These are phyloP conservation scores for Cordilura impudica DNA, from an alignment of 2,888 invertebrate genomes.

Conservation along the genomic window DNA sequence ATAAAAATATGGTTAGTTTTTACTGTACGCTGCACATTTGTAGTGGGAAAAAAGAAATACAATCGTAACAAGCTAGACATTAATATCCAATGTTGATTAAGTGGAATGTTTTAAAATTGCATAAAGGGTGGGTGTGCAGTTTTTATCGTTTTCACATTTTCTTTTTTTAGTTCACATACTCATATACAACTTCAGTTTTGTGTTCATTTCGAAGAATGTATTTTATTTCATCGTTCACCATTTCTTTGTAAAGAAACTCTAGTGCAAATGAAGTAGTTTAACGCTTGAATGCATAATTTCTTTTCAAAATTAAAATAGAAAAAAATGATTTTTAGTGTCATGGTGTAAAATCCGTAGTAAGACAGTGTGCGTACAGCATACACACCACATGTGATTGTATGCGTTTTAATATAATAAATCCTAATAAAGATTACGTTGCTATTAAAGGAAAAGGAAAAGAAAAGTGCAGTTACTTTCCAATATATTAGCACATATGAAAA, in stretches of 20 bases:
- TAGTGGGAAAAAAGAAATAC: neutral
- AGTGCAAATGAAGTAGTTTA: conserved; percentile 62
- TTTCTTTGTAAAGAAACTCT: conserved; percentile 55
- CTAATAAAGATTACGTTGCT: conserved; percentile 38
- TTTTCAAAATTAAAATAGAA: conserved; percentile 8
- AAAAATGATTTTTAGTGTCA: conserved; percentile 7
- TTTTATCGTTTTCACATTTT: conserved; percentile 25
- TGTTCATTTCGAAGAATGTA: conserved; percentile 2
- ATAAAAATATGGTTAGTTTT: too few species aligned
- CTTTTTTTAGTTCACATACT: conserved; percentile 18
- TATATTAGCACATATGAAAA: neutral
- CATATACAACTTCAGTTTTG: neutral
- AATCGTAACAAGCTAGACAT: conserved; percentile 32
- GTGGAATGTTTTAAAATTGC: conserved; percentile 31
- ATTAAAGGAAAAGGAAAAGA: neutral
- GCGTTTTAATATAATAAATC: conserved; percentile 50
- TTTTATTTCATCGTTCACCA: conserved; percentile 38
- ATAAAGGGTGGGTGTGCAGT: neutral
- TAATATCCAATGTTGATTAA: conserved; percentile 50
- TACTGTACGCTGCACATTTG: neutral
- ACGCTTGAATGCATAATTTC: conserved; percentile 60
- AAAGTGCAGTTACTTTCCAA: neutral
- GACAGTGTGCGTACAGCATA: neutral
- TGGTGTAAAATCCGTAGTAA: neutral
- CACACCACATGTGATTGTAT: conserved; percentile 26